A percentile compares a stretch with the other conserved stretches of the same genome.
phyloP scores from a whole-genome alignment of 2,888 invertebrate genomes.

The Erebia ligea region DNA sequence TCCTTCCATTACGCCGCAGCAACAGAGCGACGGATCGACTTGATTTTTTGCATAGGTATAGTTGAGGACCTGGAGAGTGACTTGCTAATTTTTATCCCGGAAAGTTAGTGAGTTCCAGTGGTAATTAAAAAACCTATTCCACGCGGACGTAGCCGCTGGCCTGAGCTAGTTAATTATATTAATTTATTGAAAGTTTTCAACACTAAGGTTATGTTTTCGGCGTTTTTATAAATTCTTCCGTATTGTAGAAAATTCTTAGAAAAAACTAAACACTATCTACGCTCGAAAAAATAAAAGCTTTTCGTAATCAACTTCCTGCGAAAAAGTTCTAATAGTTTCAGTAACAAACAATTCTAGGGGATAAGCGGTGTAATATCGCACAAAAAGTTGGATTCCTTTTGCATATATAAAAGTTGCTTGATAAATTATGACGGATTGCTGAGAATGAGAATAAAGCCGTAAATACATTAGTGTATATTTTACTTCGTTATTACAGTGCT shows the following conservation, averaged over 20 bases:
- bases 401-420: conserved; percentile 41
- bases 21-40: no score
- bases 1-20: no score
- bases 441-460: conserved; percentile 23
- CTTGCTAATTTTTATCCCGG: no score
- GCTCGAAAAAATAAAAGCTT: conserved; percentile 1
- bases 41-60: no score
- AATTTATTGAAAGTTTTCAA: no score
- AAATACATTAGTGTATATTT: conserved; percentile 32
- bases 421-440: conserved; percentile 42
- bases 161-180: no score
- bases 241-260: not conserved
- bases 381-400: conserved; percentile 36
- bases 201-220: no score
- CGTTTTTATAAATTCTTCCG: no score
- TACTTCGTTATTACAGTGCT: conserved; percentile 30
- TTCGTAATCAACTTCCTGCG: not conserved
- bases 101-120: no score
- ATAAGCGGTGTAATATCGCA: conserved; percentile 34
- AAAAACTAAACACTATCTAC: not conserved
- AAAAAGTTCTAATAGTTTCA: conserved; percentile 35
- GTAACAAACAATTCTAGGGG: conserved; percentile 32
- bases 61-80: no score
- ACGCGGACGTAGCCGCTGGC: no score
- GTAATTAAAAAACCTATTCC: no score